These are phyloP conservation scores for Indicator indicator DNA, from an alignment of 2,113 vertebrate genomes.

Conservation along the genomic window DNA sequence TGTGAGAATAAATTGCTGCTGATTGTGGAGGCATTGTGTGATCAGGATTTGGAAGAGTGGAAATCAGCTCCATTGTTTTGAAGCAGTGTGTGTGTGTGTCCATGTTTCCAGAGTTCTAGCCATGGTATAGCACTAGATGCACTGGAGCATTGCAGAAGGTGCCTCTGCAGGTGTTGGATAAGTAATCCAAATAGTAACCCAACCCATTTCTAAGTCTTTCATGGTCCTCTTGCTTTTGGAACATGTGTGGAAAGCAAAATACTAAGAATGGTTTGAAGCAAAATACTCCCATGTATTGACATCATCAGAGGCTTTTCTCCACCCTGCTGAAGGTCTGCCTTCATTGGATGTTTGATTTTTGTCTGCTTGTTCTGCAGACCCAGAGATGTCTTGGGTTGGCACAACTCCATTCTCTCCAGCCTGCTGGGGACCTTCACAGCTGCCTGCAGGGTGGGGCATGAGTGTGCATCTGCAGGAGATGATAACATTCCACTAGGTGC, in stretches of 20 bases:
- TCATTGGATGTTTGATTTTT: neutral
- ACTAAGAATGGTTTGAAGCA: neutral
- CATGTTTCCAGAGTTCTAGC: neutral
- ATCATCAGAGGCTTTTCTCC: neutral
- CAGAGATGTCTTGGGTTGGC: neutral
- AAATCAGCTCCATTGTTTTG: neutral
- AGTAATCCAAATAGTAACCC: neutral
- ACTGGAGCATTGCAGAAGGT: neutral
- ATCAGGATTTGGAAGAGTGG: neutral
- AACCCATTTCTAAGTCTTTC: neutral
- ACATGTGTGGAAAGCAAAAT: neutral
- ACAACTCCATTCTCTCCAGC: neutral
- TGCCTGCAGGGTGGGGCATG: slow-evolving; percentile 24
- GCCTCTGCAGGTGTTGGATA: neutral
- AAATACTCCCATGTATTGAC: neutral
- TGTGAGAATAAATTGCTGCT: accelerated
- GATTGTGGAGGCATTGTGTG: neutral
- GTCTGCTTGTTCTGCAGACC: neutral
- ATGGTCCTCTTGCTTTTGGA: neutral
- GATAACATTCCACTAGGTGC: neutral
- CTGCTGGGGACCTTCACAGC: neutral
- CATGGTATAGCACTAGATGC: neutral
- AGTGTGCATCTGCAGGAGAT: neutral
- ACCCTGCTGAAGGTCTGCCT: neutral
- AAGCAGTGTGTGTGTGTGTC: neutral